Evolutionary conservation across 2,113 vertebrate genomes (phyloP).

Genomic region (Pollimyrus isidori): DNA sequence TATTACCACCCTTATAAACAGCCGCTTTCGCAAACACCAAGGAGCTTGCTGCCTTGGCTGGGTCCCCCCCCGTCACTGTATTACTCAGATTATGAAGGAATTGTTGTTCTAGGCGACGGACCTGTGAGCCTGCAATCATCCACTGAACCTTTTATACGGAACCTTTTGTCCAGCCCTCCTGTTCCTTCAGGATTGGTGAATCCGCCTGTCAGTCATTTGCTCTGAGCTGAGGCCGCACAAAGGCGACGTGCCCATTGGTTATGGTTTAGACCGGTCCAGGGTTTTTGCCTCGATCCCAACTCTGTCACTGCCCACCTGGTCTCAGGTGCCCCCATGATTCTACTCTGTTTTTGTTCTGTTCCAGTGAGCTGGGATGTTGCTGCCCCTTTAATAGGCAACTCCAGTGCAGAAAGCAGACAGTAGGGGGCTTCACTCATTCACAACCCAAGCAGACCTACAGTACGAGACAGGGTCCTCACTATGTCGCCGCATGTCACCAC

Average conservation of each 20-base stretch:
- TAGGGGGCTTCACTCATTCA: neutral
- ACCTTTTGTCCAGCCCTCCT: neutral
- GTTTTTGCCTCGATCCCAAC: neutral
- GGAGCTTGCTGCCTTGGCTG: neutral
- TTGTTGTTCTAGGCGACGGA: neutral
- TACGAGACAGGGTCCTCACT: neutral
- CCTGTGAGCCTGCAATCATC: neutral
- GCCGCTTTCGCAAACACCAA: neutral
- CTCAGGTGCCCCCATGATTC: neutral
- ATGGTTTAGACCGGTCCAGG: neutral
- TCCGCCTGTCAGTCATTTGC: neutral
- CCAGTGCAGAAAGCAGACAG: neutral
- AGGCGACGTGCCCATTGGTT: neutral
- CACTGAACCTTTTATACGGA: neutral
- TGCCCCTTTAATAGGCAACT: neutral
- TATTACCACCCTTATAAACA: neutral
- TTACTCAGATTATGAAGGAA: neutral
- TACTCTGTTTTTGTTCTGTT: neutral
- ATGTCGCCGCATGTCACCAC: neutral
- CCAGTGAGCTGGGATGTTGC: neutral
- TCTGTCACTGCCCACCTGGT: neutral
- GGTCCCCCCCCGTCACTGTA: neutral
- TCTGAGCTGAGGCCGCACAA: neutral
- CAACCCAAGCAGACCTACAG: neutral
- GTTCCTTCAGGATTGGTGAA: neutral